A percentile compares a stretch with the other conserved stretches of the same genome.
Conservation (phyloP, 2,113 vertebrate species). For the Pithys albifrons region DNA sequence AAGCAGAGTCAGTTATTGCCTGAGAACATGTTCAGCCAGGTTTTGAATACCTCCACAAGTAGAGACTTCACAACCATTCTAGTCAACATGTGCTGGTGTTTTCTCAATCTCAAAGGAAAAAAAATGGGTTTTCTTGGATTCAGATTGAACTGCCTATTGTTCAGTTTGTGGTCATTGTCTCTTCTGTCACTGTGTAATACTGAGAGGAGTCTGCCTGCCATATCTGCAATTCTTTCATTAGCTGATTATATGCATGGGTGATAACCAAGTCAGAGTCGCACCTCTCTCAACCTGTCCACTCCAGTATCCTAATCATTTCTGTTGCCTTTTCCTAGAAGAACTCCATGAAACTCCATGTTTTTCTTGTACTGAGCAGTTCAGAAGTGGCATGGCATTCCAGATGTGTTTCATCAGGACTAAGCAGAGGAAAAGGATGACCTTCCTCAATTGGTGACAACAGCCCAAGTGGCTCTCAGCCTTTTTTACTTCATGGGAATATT, state of each 20-base stretch:
- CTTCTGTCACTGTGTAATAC: neutral
- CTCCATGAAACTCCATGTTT: neutral
- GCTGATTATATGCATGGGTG: neutral
- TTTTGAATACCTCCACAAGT: neutral
- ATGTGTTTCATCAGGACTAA: neutral
- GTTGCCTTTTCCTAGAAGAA: neutral
- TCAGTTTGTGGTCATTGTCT: neutral
- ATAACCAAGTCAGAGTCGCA: neutral
- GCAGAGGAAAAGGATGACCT: neutral
- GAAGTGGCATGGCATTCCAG: neutral
- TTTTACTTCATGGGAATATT: neutral
- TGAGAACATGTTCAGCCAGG: rapidly evolving
- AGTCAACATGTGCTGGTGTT: neutral
- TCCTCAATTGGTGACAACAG: neutral
- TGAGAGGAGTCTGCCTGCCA: neutral
- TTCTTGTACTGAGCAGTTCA: neutral
- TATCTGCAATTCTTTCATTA: neutral
- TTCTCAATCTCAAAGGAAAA: neutral
- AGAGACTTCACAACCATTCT: neutral
- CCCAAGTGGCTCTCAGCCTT: neutral
- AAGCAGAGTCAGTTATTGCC: neutral
- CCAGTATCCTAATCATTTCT: neutral
- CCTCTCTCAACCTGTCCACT: neutral
- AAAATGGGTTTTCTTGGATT: neutral
- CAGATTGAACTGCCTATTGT: neutral